Percentiles rank a stretch among this genome's conserved stretches.
These are phyloP conservation scores for Potamarius usumacintae DNA, from an alignment of 2,113 vertebrate genomes.

Conservation along the genomic window DNA sequence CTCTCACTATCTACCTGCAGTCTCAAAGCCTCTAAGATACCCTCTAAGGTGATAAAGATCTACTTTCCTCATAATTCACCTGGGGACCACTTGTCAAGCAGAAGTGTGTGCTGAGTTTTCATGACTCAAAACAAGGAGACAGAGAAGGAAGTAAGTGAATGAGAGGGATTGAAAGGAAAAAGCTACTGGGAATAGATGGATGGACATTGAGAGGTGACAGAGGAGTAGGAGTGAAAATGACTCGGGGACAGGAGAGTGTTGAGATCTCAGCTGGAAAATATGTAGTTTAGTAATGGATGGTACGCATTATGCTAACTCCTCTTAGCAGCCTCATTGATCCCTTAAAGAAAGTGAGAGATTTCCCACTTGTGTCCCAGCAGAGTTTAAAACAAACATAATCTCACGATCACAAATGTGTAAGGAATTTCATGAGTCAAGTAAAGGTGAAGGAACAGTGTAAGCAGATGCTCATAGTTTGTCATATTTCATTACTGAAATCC, in stretches of 20 bases:
- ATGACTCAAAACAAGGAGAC: neutral
- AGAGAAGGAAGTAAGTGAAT: neutral
- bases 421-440: neutral
- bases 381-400: neutral
- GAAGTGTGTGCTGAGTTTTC: slow-evolving; percentile 15
- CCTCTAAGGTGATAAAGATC: slow-evolving; percentile 24
- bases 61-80: slow-evolving; percentile 25
- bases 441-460: neutral
- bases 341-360: neutral
- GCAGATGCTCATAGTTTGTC: neutral
- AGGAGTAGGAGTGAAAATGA: neutral
- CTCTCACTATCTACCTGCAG: neutral
- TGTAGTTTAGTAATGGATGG: slow-evolving; percentile 2
- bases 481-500: neutral
- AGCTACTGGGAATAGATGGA: slow-evolving; percentile 30
- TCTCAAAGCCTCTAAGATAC: slow-evolving; percentile 24
- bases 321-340: neutral
- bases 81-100: slow-evolving; percentile 16
- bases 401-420: neutral
- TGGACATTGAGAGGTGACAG: neutral
- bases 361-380: neutral
- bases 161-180: slow-evolving; percentile 16
- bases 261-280: slow-evolving; percentile 38
- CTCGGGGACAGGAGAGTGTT: slow-evolving; percentile 3
- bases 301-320: slow-evolving; percentile 11